phyloP scores from a whole-genome alignment of 2,888 invertebrate species.

The Hyppa rectilinea region DNA sequence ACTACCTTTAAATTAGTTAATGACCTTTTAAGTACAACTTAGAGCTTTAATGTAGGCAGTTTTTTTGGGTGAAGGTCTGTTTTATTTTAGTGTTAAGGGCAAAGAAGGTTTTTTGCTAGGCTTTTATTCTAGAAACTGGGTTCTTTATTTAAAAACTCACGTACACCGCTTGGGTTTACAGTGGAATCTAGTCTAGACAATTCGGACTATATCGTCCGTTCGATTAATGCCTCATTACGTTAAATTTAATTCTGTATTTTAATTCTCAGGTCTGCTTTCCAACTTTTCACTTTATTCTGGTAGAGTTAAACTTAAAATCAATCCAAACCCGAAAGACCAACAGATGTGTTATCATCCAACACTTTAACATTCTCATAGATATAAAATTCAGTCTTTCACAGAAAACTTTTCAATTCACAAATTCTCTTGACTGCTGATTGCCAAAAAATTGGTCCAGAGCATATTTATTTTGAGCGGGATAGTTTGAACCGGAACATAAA shows the following conservation, averaged over 20 bases:
- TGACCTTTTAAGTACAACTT: constrained; percentile 51
- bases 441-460: background rate
- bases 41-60: constrained; percentile 33
- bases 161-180: constrained; percentile 17
- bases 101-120: constrained; percentile 10
- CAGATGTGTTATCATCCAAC: too few species aligned
- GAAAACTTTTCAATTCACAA: background rate
- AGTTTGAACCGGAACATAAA: too few species aligned
- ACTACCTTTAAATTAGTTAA: constrained; percentile 62
- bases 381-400: background rate
- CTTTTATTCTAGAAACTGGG: constrained; percentile 5
- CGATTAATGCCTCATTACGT: constrained; percentile 4
- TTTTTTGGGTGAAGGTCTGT: constrained; percentile 22
- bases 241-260: background rate
- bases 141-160: constrained; percentile 21
- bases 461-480: too few species aligned
- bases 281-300: too few species aligned
- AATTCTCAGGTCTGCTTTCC: background rate
- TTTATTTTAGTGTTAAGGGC: constrained; percentile 48
- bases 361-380: background rate
- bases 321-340: background rate
- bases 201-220: background rate
- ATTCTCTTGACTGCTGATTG: background rate
- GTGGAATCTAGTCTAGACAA: constrained; percentile 14
- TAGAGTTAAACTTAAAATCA: background rate